Percentiles rank a stretch among this genome's conserved stretches.
phyloP scores from a whole-genome alignment of 2,113 vertebrate genomes.

The Cyanoderma ruficeps region DNA sequence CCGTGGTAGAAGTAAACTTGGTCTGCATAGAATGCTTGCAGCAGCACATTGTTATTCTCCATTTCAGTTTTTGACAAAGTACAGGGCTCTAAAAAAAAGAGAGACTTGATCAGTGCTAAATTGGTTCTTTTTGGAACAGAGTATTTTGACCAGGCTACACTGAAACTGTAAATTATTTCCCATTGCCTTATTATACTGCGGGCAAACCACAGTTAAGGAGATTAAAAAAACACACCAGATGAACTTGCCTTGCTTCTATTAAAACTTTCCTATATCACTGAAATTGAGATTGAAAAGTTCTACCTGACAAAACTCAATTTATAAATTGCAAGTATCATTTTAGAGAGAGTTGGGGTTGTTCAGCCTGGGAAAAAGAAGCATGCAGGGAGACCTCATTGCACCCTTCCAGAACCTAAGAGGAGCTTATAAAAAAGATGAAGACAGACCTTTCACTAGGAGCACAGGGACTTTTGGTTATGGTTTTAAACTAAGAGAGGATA shows the following conservation, averaged over 20 bases:
- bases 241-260: not conserved
- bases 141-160: not conserved
- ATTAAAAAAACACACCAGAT: not conserved
- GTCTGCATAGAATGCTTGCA: constrained; percentile 69
- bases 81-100: constrained; percentile 73
- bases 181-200: not conserved
- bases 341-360: not conserved
- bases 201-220: not conserved
- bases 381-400: accelerated
- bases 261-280: not conserved
- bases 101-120: not conserved
- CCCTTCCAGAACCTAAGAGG: not conserved
- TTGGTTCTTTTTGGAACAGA: not conserved
- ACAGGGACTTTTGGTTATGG: not conserved
- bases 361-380: not conserved
- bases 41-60: constrained; percentile 72
- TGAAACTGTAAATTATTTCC: not conserved
- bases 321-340: not conserved
- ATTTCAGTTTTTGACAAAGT: constrained; percentile 71
- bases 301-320: not conserved
- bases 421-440: not conserved
- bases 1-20: constrained; percentile 73
- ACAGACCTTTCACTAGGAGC: not conserved
- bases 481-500: too few species aligned
- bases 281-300: not conserved